phyloP scores from a whole-genome alignment of 2,113 vertebrate genomes.

The Albula goreensis region DNA sequence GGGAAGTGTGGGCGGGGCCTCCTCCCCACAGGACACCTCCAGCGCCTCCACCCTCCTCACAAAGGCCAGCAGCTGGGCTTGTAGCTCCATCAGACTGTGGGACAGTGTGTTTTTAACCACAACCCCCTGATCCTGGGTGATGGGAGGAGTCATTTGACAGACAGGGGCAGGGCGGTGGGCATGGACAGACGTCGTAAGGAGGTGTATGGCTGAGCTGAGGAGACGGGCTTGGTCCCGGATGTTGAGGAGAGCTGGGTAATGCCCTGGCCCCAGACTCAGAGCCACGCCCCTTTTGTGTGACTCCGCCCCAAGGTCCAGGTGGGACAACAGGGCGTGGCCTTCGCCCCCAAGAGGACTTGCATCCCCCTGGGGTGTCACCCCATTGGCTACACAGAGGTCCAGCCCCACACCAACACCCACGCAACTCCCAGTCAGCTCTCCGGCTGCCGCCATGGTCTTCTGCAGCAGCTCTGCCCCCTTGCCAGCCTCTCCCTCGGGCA shows the following conservation, averaged over 20 bases:
- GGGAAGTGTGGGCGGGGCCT: conserved; percentile 65
- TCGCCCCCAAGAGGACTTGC: conserved; percentile 79
- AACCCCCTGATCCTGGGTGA: conserved; percentile 53
- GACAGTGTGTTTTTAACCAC: conserved; percentile 77
- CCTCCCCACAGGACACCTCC: conserved; percentile 75
- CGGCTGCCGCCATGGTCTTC: conserved; percentile 72
- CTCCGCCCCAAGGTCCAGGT: conserved; percentile 74
- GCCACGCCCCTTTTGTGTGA: conserved; percentile 36
- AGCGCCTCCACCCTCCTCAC: conserved; percentile 80
- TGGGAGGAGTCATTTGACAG: conserved; percentile 11
- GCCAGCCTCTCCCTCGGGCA: conserved; percentile 29
- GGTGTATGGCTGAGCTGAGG: conserved; percentile 82
- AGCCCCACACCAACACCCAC: conserved; percentile 72
- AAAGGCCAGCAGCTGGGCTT: conserved; percentile 79
- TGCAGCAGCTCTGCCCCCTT: conserved; percentile 68
- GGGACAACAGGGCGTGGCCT: conserved; percentile 77
- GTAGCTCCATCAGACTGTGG: conserved; percentile 79
- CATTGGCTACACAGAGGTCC: conserved; percentile 50
- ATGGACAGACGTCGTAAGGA: conserved; percentile 71
- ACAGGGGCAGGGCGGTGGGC: conserved; percentile 31
- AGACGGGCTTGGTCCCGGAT: conserved; percentile 82
- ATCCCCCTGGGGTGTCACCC: conserved; percentile 54
- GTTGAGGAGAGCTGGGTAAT: conserved; percentile 60
- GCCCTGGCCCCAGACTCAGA: conserved; percentile 69
- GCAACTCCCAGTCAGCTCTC: conserved; percentile 70